These are phyloP conservation scores for Clanis bilineata DNA, from an alignment of 2,888 invertebrate species.

Conservation along the genomic window DNA sequence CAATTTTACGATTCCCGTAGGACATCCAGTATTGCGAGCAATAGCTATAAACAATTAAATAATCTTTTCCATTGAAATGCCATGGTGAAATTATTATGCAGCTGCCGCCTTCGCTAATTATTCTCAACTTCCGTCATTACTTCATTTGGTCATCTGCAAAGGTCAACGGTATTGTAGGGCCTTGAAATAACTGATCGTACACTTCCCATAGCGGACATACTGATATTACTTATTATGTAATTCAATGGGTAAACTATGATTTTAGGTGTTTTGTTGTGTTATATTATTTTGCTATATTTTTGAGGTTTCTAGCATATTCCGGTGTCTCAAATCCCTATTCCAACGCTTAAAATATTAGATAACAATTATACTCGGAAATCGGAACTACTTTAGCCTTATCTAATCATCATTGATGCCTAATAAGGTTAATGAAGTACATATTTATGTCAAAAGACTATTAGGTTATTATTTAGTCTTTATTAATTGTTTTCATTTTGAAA, in stretches of 20 bases:
- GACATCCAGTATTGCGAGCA: no score
- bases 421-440: not conserved
- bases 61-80: not conserved
- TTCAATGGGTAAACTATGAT: no score
- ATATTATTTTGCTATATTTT: no score
- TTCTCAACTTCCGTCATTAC: slow-evolving; percentile 31
- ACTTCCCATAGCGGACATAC: not conserved
- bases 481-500: no score
- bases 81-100: slow-evolving; percentile 22
- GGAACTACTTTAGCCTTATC: not conserved
- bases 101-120: slow-evolving; percentile 27
- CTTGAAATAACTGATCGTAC: not conserved
- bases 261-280: not conserved
- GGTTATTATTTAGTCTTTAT: no score
- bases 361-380: not conserved
- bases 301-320: no score
- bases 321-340: no score
- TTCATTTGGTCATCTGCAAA: slow-evolving; percentile 6
- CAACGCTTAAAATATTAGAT: no score
- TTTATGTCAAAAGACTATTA: not conserved
- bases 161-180: not conserved
- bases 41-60: no score
- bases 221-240: no score
- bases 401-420: not conserved
- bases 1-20: no score